phyloP scores from a whole-genome alignment of 92 coral and sea anemone species.

The Epizoanthus scotinus region DNA sequence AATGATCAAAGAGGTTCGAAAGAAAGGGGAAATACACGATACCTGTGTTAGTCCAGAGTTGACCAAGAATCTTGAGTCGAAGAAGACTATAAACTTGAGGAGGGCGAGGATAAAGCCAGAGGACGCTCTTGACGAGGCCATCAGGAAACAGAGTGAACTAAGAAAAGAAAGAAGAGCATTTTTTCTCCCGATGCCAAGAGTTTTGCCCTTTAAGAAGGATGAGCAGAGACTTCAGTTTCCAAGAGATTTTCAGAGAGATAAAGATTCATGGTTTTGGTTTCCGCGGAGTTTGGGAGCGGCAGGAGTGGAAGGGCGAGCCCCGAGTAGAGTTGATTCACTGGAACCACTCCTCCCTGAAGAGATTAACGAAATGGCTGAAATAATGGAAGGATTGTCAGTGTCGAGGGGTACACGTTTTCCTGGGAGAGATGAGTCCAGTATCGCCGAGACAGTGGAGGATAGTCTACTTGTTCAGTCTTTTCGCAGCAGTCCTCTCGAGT shows the following conservation, averaged over 20 bases:
- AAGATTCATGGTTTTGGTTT: constrained; percentile 47
- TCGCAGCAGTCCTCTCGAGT: constrained; percentile 10
- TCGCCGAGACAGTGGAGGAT: background rate
- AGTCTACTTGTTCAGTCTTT: constrained; percentile 18
- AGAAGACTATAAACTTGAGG: background rate
- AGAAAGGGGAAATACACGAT: constrained; percentile 11
- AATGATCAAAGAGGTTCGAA: constrained; percentile 25
- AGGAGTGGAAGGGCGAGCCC: background rate
- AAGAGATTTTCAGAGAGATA: constrained; percentile 59
- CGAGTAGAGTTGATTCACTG: background rate
- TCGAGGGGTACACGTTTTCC: background rate
- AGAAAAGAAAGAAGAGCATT: constrained; percentile 50
- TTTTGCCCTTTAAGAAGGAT: constrained; percentile 63
- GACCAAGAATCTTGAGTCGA: background rate
- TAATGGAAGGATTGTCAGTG: constrained; percentile 20
- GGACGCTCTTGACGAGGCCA: constrained; percentile 55
- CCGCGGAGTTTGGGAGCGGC: constrained; percentile 33
- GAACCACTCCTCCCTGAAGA: background rate
- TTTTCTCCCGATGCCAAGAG: constrained; percentile 56
- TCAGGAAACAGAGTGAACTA: constrained; percentile 57
- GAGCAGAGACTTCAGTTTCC: constrained; percentile 56
- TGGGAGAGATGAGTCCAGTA: background rate
- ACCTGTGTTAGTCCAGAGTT: background rate
- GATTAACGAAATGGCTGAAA: background rate
- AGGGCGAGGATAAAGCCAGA: constrained; percentile 50